phyloP scores from a whole-genome alignment of 2,888 invertebrate species.

The Pyralis farinalis region DNA sequence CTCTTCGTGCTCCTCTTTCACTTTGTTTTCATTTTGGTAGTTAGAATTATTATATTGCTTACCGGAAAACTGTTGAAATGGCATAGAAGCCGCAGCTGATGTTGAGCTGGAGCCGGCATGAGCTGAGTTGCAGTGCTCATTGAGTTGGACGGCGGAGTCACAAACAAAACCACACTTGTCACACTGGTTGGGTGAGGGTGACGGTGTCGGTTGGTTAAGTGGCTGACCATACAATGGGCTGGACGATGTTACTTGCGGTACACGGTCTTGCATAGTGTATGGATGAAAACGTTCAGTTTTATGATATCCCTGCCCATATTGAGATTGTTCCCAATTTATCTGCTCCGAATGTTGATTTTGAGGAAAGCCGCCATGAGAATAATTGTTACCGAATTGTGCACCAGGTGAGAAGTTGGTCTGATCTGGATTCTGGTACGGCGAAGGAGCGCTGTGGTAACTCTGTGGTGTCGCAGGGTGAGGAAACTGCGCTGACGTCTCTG shows the following conservation, averaged over 20 bases:
- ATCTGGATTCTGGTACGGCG: slow-evolving; percentile 83
- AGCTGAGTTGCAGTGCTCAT: slow-evolving; percentile 87
- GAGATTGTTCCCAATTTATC: slow-evolving; percentile 71
- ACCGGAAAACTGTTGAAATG: slow-evolving; percentile 76
- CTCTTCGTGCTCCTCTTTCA: slow-evolving; percentile 85
- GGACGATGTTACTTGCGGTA: slow-evolving; percentile 73
- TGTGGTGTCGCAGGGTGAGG: slow-evolving; percentile 84
- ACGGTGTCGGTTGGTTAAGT: slow-evolving; percentile 85
- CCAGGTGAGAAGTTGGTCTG: slow-evolving; percentile 81
- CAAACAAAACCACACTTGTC: slow-evolving; percentile 92
- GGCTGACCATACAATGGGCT: slow-evolving; percentile 81
- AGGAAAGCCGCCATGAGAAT: slow-evolving; percentile 72
- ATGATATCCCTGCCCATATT: slow-evolving; percentile 69
- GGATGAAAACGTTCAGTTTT: slow-evolving; percentile 72
- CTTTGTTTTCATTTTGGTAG: slow-evolving; percentile 72
- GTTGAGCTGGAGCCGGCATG: slow-evolving; percentile 78
- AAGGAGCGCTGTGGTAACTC: slow-evolving; percentile 84
- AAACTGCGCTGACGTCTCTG: slow-evolving; percentile 79
- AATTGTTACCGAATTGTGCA: slow-evolving; percentile 71
- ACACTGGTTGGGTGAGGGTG: slow-evolving; percentile 88
- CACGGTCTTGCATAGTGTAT: slow-evolving; percentile 77
- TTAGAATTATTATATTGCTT: slow-evolving; percentile 68
- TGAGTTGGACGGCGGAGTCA: slow-evolving; percentile 86
- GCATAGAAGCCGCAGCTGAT: slow-evolving; percentile 61
- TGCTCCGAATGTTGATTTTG: slow-evolving; percentile 75